Percentiles rank a stretch among this genome's conserved stretches.
phyloP scores from a whole-genome alignment of 2,113 vertebrate species.

The Labrus mixtus region DNA sequence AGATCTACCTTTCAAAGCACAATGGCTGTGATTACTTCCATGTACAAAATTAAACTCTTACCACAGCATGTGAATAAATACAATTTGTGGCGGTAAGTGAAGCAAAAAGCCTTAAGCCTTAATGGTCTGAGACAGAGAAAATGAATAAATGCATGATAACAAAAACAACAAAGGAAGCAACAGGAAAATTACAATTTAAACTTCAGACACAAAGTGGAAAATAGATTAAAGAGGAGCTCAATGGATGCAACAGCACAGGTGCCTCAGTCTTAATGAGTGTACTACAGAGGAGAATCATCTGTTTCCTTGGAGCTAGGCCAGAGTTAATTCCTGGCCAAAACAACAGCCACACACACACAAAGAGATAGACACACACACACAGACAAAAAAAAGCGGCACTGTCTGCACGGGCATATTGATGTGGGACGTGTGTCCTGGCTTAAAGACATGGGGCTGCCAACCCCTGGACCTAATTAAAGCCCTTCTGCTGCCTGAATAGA shows the following conservation, averaged over 20 bases:
- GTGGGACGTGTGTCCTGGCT: conserved; percentile 36
- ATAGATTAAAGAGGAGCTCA: conserved; percentile 3
- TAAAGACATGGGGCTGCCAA: conserved; percentile 44
- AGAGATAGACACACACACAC: background rate
- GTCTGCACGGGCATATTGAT: conserved; percentile 35
- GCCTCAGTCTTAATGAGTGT: conserved; percentile 33
- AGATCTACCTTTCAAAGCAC: background rate
- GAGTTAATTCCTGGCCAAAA: conserved; percentile 55
- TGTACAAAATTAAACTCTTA: conserved; percentile 23
- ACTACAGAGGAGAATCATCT: conserved; percentile 31
- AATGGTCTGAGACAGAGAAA: background rate
- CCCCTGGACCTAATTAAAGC: conserved; percentile 62
- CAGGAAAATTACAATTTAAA: background rate
- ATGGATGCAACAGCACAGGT: conserved; percentile 21
- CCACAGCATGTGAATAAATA: conserved; percentile 17
- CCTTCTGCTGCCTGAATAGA: conserved; percentile 52
- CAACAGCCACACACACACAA: conserved; percentile 20
- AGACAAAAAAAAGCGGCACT: background rate
- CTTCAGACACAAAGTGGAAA: background rate
- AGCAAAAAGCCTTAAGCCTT: background rate
- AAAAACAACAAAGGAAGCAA: background rate
- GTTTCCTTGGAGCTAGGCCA: conserved; percentile 33
- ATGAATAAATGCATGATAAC: background rate
- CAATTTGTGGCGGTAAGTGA: background rate
- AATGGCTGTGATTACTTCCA: background rate